phyloP scores from a whole-genome alignment of 2,797 vertebrate species.

The Hippopotamyrus pictus region DNA sequence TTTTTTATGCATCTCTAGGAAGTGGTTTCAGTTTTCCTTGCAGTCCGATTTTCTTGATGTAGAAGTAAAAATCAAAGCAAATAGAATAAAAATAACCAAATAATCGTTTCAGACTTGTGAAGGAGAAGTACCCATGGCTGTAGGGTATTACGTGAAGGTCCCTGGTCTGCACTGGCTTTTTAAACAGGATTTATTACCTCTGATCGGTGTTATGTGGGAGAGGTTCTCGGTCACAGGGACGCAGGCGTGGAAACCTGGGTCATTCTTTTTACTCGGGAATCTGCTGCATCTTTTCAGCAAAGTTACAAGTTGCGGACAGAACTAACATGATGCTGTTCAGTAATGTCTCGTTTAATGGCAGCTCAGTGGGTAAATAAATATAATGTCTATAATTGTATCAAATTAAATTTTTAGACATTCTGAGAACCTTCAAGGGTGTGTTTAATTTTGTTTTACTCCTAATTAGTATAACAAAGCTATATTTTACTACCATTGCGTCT shows the following conservation, averaged over 20 bases:
- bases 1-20: neutral
- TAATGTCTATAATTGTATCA: neutral
- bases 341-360: neutral
- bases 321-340: neutral
- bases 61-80: slow-evolving; percentile 11
- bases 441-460: neutral
- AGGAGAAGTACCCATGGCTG: neutral
- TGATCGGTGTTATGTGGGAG: neutral
- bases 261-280: neutral
- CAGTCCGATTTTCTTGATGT: neutral
- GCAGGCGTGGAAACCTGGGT: neutral
- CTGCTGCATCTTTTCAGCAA: neutral
- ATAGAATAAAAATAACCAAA: slow-evolving; percentile 20
- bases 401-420: neutral
- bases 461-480: neutral
- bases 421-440: neutral
- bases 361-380: neutral
- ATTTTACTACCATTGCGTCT: neutral
- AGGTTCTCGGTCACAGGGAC: neutral
- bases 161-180: neutral
- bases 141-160: slow-evolving; percentile 4
- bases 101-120: slow-evolving; percentile 2
- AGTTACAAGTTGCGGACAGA: neutral
- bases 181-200: neutral
- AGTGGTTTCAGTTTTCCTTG: neutral